Evolutionary conservation across 2,113 vertebrate species (phyloP).

Genomic region (Callopanchax toddi): DNA sequence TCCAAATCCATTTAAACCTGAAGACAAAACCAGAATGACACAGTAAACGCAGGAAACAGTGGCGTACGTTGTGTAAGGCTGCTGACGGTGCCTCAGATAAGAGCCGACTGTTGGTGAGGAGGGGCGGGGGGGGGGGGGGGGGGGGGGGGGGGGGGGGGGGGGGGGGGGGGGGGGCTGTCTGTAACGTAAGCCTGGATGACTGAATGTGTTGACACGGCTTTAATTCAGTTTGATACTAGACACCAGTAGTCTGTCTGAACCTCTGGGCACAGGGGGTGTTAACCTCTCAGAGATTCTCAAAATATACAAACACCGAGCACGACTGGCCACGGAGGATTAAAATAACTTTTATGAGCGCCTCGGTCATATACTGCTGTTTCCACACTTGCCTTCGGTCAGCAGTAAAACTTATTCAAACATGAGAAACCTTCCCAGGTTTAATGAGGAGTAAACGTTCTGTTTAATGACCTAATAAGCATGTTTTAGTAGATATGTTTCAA

Average conservation of each 20-base stretch:
- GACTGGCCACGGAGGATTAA: constrained; percentile 69
- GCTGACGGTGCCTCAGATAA: constrained; percentile 68
- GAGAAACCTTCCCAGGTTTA: constrained; percentile 2
- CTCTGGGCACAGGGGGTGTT: constrained; percentile 74
- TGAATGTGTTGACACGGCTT: constrained; percentile 83
- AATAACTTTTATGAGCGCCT: constrained; percentile 75
- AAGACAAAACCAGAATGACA: constrained; percentile 43
- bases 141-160: constrained; percentile 8
- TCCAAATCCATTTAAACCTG: constrained; percentile 50
- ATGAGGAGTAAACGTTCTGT: constrained; percentile 33
- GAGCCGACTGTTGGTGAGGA: constrained; percentile 31
- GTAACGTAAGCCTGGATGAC: constrained; percentile 75
- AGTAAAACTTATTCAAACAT: constrained; percentile 53
- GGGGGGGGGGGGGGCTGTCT: constrained; percentile 37
- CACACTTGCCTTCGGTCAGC: constrained; percentile 62
- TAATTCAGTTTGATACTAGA: constrained; percentile 82
- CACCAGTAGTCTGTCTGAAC: constrained; percentile 77
- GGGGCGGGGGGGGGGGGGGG: not conserved
- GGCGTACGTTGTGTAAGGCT: constrained; percentile 29
- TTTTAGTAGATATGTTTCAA: constrained; percentile 34
- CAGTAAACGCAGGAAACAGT: constrained; percentile 25
- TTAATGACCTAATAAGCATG: constrained; percentile 39
- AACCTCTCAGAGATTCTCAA: constrained; percentile 81
- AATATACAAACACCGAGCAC: constrained; percentile 77
- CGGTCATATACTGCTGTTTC: constrained; percentile 61